Conservation (phyloP, 2,113 vertebrate species). For the Percopsis transmontana region DNA sequence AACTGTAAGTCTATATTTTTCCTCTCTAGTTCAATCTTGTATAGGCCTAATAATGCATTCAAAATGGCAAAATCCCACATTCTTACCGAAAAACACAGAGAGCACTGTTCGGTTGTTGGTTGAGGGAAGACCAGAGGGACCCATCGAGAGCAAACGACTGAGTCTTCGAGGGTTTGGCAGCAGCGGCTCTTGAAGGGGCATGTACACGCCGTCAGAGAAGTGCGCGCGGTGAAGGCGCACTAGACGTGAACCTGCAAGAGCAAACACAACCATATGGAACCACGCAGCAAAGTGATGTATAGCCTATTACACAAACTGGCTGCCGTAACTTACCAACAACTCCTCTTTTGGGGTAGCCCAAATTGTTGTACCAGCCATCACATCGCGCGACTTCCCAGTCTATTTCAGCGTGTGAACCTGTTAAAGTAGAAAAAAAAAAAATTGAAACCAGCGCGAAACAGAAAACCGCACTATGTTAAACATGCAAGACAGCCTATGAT, state of each 20-base stretch:
- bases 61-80: neutral
- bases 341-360: constrained; percentile 81
- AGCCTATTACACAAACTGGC: neutral
- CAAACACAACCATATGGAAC: neutral
- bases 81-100: constrained; percentile 90
- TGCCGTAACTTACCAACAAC: constrained; percentile 77
- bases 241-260: constrained; percentile 79
- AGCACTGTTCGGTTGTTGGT: constrained; percentile 84
- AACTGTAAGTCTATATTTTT: too few relatives aligned
- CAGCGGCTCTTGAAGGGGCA: constrained; percentile 77
- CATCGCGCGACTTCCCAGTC: constrained; percentile 91
- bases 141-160: constrained; percentile 68
- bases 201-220: constrained; percentile 87
- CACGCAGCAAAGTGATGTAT: neutral
- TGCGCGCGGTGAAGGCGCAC: constrained; percentile 83
- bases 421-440: neutral
- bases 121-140: constrained; percentile 79
- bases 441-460: too few relatives aligned
- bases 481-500: too few relatives aligned
- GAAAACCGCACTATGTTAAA: too few relatives aligned
- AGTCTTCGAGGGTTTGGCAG: constrained; percentile 87
- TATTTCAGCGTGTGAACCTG: constrained; percentile 72
- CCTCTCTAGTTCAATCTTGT: too few relatives aligned
- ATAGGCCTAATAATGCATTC: too few relatives aligned
- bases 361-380: constrained; percentile 97